These are phyloP conservation scores for Dryobota labecula DNA, from an alignment of 2,888 invertebrate species.

Conservation along the genomic window DNA sequence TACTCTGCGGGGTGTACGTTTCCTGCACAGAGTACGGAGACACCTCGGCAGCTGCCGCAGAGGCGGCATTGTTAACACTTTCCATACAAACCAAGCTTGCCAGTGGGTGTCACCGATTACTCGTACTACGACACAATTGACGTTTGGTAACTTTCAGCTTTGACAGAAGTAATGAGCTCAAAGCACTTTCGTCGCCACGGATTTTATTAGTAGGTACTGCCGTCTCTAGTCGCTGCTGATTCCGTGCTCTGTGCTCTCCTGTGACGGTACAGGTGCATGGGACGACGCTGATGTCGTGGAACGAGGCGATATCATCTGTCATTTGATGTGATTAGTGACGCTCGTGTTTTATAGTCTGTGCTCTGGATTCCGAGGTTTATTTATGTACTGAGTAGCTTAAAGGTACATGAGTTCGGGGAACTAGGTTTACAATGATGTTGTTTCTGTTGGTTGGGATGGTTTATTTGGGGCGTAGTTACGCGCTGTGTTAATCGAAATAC, in stretches of 20 bases:
- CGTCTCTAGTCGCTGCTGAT: neutral
- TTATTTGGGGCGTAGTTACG: neutral
- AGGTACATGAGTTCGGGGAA: constrained; percentile 57
- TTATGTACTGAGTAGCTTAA: constrained; percentile 49
- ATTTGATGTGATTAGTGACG: constrained; percentile 80
- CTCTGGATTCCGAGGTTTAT: constrained; percentile 54
- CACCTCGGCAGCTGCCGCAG: neutral
- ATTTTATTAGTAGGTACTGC: neutral
- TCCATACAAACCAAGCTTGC: neutral
- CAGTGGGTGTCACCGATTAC: neutral
- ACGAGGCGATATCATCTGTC: constrained; percentile 76
- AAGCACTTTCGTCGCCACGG: neutral
- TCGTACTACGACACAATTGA: neutral
- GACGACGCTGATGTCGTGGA: constrained; percentile 71
- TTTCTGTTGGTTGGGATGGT: constrained; percentile 21
- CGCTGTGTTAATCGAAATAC: constrained; percentile 1
- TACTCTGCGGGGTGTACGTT: constrained; percentile 75
- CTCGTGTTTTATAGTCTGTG: constrained; percentile 66
- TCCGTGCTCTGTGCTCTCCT: constrained; percentile 38
- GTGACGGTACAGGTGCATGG: constrained; percentile 74
- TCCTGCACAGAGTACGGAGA: constrained; percentile 4
- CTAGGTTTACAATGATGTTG: constrained; percentile 14
- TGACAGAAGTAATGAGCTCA: neutral
- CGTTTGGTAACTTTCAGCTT: neutral
- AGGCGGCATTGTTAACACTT: neutral